Evolutionary conservation across 2,888 invertebrate species (phyloP).

Genomic region (Sinodicranocentrus sp.): DNA sequence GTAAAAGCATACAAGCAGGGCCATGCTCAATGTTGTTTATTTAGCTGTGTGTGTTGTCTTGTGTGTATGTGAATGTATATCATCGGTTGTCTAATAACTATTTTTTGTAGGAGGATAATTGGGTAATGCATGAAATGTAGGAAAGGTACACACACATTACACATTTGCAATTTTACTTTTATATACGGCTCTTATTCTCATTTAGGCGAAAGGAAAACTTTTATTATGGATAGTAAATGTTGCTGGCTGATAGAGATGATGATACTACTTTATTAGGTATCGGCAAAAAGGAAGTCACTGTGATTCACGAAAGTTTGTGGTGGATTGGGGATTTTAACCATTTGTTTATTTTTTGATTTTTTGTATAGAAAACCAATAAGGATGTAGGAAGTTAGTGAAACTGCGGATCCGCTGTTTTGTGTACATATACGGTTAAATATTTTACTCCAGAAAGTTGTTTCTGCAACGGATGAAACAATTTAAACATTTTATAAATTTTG

Average conservation of each 20-base stretch:
- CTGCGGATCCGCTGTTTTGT: too few species aligned
- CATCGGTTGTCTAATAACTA: too few species aligned
- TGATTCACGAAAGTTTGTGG: neutral
- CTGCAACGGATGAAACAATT: too few species aligned
- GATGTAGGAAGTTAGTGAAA: too few species aligned
- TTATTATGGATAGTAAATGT: neutral
- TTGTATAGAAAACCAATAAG: neutral
- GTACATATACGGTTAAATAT: too few species aligned
- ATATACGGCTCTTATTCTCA: neutral
- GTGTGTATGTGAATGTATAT: too few species aligned
- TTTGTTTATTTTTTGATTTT: neutral
- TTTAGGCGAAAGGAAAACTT: neutral
- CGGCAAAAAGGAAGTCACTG: conserved; percentile 20
- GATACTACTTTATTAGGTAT: conserved; percentile 16
- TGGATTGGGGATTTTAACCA: neutral
- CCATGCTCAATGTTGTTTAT: too few species aligned
- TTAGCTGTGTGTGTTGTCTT: too few species aligned
- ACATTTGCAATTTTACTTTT: neutral
- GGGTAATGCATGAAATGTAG: neutral
- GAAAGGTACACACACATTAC: neutral
- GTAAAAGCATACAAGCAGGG: too few species aligned
- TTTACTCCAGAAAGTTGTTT: too few species aligned
- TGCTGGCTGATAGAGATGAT: neutral
- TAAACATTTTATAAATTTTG: too few species aligned
- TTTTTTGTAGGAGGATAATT: neutral